Conservation (phyloP, 2,797 vertebrate genomes). For the Tangara arthus region DNA sequence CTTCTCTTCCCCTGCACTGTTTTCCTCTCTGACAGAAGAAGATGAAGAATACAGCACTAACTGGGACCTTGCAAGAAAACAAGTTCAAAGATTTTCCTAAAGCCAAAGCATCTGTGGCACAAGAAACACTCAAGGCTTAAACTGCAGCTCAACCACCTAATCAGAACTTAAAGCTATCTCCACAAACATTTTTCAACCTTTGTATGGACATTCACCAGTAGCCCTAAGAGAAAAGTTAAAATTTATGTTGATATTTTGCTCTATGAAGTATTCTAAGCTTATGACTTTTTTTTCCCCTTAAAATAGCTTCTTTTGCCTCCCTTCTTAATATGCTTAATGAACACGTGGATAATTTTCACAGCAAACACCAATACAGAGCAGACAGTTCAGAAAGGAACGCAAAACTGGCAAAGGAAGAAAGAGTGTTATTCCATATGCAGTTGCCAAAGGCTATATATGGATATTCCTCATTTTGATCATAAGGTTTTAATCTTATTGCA, state of each 20-base stretch:
- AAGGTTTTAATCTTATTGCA: constrained; percentile 24
- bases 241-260: background rate
- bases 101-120: background rate
- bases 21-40: background rate
- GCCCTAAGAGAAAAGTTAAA: background rate
- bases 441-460: constrained; percentile 15
- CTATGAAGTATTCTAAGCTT: background rate
- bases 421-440: background rate
- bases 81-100: background rate
- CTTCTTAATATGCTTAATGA: background rate
- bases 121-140: background rate
- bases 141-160: background rate
- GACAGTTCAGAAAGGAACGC: background rate
- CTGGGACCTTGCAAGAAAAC: background rate
- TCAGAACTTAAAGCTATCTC: background rate
- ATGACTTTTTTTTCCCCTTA: background rate
- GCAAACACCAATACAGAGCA: background rate
- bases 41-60: background rate
- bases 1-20: background rate
- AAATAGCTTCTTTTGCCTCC: background rate
- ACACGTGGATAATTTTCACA: background rate
- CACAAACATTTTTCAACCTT: background rate
- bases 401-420: constrained; percentile 51
- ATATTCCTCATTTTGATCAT: constrained; percentile 24
- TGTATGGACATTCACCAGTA: background rate